A percentile compares a stretch with the other conserved stretches of the same genome.
phyloP scores from a whole-genome alignment of 2,888 invertebrate species.

The Pinctada fucata region DNA sequence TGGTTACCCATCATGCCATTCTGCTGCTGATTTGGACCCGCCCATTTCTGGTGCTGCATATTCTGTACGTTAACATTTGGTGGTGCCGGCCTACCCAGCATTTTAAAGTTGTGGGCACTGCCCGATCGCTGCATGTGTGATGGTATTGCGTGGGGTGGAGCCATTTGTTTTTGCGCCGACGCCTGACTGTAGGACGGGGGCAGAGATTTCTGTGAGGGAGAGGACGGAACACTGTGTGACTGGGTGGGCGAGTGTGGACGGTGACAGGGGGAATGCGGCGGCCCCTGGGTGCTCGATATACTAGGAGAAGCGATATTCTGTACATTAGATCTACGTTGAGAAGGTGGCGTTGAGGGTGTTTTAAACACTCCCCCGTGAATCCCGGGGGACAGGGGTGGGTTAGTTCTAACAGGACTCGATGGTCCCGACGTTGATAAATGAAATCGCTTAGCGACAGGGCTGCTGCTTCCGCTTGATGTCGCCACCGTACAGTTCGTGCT shows the following conservation, averaged over 20 bases:
- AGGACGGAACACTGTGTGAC: slow-evolving; percentile 29
- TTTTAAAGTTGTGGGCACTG: slow-evolving; percentile 48
- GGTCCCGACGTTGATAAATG: slow-evolving; percentile 66
- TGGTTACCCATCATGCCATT: slow-evolving; percentile 51
- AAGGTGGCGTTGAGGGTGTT: slow-evolving; percentile 67
- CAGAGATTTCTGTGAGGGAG: slow-evolving; percentile 39
- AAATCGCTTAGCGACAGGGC: slow-evolving; percentile 68
- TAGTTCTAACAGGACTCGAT: slow-evolving; percentile 52
- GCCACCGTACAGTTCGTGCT: slow-evolving; percentile 62
- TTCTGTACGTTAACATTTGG: slow-evolving; percentile 71
- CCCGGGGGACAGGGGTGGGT: slow-evolving; percentile 46
- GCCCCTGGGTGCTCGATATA: slow-evolving; percentile 53
- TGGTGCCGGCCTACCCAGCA: slow-evolving; percentile 62
- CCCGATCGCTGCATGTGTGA: slow-evolving; percentile 31
- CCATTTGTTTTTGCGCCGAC: slow-evolving; percentile 15
- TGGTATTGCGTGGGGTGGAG: slow-evolving; percentile 29
- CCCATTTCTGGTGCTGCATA: slow-evolving; percentile 59
- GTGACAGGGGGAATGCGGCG: slow-evolving; percentile 44
- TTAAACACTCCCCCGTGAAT: slow-evolving; percentile 58
- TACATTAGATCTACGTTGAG: slow-evolving; percentile 59
- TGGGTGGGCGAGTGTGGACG: slow-evolving; percentile 49
- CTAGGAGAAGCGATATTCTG: slow-evolving; percentile 63
- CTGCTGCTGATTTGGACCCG: slow-evolving; percentile 34
- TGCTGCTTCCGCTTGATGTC: slow-evolving; percentile 67
- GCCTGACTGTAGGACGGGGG: slow-evolving; percentile 33